phyloP scores from a whole-genome alignment of 2,888 invertebrate genomes.

The Brachylomia viminalis region DNA sequence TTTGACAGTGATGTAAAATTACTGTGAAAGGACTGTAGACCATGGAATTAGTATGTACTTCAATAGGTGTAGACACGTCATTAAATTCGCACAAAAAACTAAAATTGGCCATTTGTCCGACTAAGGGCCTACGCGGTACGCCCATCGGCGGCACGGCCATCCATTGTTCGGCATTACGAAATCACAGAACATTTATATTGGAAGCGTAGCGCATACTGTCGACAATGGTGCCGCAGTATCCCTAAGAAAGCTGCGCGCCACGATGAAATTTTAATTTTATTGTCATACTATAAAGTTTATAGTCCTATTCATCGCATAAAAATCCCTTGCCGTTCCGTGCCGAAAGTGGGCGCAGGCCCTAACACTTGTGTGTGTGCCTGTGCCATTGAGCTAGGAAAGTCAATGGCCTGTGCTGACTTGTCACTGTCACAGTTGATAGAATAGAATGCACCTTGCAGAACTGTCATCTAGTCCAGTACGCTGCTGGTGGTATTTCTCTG shows the following conservation, averaged over 20 bases:
- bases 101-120: too few species aligned
- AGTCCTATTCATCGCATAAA: background rate
- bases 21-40: too few species aligned
- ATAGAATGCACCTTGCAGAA: too few species aligned
- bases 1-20: too few species aligned
- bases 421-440: slow-evolving; percentile 31
- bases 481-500: too few species aligned
- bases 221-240: background rate
- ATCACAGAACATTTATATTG: background rate
- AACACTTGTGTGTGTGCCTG: slow-evolving; percentile 6
- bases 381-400: too few species aligned
- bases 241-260: background rate
- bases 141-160: background rate
- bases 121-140: background rate
- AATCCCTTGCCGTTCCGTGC: background rate
- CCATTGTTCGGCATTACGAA: background rate
- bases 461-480: too few species aligned
- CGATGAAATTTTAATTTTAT: background rate
- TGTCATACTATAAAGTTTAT: background rate
- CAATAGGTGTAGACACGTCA: too few species aligned
- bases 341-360: background rate
- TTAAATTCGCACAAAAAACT: too few species aligned
- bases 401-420: slow-evolving; percentile 13
- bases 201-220: background rate
- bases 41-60: too few species aligned